These are phyloP conservation scores for Melierax canorus DNA, from an alignment of 2,113 vertebrate genomes.

Conservation along the genomic window DNA sequence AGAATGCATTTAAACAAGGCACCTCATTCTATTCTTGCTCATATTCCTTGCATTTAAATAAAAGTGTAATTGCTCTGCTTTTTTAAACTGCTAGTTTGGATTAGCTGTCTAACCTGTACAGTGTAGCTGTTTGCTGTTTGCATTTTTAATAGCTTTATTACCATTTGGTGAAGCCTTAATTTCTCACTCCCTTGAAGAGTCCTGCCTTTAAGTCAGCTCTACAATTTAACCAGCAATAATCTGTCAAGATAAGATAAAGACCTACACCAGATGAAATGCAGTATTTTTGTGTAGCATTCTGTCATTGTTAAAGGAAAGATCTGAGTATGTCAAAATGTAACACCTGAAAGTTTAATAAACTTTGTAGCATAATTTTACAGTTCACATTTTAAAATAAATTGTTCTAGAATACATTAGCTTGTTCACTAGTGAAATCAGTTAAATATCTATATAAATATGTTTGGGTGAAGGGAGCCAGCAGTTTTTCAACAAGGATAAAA, in stretches of 20 bases:
- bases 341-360: constrained; percentile 81
- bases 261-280: constrained; percentile 64
- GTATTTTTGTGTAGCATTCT: constrained; percentile 77
- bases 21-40: constrained; percentile 84
- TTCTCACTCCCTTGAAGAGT: constrained; percentile 82
- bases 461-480: constrained; percentile 49
- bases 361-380: constrained; percentile 76
- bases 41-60: constrained; percentile 87
- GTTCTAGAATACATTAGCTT: constrained; percentile 60
- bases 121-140: constrained; percentile 84
- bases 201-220: constrained; percentile 81
- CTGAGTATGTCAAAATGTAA: constrained; percentile 77
- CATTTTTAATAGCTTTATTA: constrained; percentile 89
- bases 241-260: constrained; percentile 83
- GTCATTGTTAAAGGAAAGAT: constrained; percentile 79
- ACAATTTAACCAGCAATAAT: constrained; percentile 83
- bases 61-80: constrained; percentile 87
- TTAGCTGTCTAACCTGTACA: constrained; percentile 86
- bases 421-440: constrained; percentile 50
- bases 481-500: constrained; percentile 54
- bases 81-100: constrained; percentile 85
- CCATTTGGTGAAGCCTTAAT: constrained; percentile 85
- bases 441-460: constrained; percentile 27
- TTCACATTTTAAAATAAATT: constrained; percentile 67
- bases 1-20: constrained; percentile 88